These are phyloP conservation scores for Odontocolon sp. DNA, from an alignment of 2,888 invertebrate species.

Conservation along the genomic window DNA sequence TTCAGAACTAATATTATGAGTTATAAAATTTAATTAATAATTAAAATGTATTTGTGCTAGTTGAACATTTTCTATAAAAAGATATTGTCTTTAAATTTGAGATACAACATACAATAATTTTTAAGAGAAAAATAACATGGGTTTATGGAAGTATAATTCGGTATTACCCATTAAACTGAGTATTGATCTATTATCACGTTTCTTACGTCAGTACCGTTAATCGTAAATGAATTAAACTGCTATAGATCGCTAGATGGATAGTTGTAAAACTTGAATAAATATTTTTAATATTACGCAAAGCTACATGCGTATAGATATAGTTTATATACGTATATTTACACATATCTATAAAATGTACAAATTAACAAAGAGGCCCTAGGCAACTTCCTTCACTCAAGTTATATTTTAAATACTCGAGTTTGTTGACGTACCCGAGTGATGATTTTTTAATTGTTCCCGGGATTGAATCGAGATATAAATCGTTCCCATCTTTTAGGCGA, in stretches of 20 bases:
- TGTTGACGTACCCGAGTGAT: neutral
- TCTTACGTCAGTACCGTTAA: constrained; percentile 9
- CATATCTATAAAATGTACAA: constrained; percentile 61
- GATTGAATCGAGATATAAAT: neutral
- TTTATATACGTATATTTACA: constrained; percentile 31
- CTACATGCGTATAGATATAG: constrained; percentile 27
- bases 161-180: constrained; percentile 57
- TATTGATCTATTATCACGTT: constrained; percentile 59
- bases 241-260: constrained; percentile 22
- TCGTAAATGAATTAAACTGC: constrained; percentile 31
- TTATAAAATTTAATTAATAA: constrained; percentile 54
- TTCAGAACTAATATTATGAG: too few species aligned
- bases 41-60: constrained; percentile 46
- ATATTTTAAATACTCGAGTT: neutral
- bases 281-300: constrained; percentile 24
- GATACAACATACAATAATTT: constrained; percentile 57
- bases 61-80: constrained; percentile 59
- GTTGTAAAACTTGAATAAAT: constrained; percentile 49
- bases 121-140: constrained; percentile 51
- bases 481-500: neutral
- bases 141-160: constrained; percentile 57
- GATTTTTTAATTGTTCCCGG: constrained; percentile 15
- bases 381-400: constrained; percentile 27
- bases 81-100: constrained; percentile 59
- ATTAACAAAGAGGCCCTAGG: constrained; percentile 44